Base-by-base conservation (phyloP, 2,797 vertebrate genomes). In the Acanthurus leucopareius region DNA sequence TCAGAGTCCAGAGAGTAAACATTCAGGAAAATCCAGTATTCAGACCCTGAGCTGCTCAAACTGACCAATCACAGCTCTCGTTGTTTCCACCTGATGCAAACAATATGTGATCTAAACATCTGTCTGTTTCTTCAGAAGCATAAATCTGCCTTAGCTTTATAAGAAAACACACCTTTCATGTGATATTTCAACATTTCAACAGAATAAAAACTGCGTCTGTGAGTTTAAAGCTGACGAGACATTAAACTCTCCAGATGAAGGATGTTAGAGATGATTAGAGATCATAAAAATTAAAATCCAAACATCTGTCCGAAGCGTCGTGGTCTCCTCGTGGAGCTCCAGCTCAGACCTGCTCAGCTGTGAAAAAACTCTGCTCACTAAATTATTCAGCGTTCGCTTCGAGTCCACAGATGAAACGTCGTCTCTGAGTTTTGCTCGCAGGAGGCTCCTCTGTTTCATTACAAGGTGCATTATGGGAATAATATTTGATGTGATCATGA, bases 311-410 rank as follows among this genome's bases (percentile, higher is more conserved):
- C 32, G 15, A 51, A 20, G 7, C 11, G 3, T 13, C 58, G 19
- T 25, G 51, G n/a, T n/a, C 19, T n/a, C 53, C 53, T 65, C 45
- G 8, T 1, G 13, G 25, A 63, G 58, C 64, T 59, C 16, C 52
- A 19, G 45, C 19, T 53, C 60, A 61, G 53, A 42, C 32, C 28
- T 17, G 28, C 45, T 67, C 76, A 53, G 52, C 63, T 73, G 68
- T 69, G 60, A 8, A 10, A 76, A 45, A 14, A 35, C 64, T 51
- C 48, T 68, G 64, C 44, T n/a, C 47, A 44, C 52, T 87, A 16
- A 82, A 82, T 87, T 28, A 85, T 88, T 80, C 65, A 87, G 32
- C 0, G 10, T 19, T 14, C 28, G 17, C 56, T 60, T 51, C 56
- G 45, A 70, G 25, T 49, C 58, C 58, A 38, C 42, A 51, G 68